Evolutionary conservation across 92 coral and sea anemone genomes (phyloP), one percentile per base, ranked within the genome.

Genomic region (Bergia sp.): DNA sequence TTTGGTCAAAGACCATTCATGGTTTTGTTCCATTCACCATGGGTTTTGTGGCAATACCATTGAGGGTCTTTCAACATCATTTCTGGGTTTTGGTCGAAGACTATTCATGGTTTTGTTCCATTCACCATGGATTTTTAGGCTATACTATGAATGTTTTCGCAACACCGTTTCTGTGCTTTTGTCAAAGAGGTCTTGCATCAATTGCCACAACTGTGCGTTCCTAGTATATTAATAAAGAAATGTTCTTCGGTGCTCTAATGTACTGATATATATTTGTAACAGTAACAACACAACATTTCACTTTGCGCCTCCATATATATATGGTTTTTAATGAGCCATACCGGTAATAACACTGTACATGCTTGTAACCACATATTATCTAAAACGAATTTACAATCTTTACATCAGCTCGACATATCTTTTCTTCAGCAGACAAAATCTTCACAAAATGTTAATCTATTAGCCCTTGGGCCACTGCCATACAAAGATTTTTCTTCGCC

Each of bases 331-430:
- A 44, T 44, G 47, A 44, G 5, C 47, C 47, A 44, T 44, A 44
- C 47, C 47, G 47, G 47, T 44, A 44, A 44, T 44, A 29, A 29
- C 5, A 44, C 47, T 44, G 47, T 44, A 44, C 47, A 44, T 44
- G 47, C 47, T 1, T 67, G 73, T 67, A 20, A 67, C 73, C 23
- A 67, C 73, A 67, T 67, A 67, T 67, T 44, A 67, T 67, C 74
- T 67, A 67, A 67, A 67, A 67, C 74, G 38, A 7, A 16, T 67
- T 67, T 67, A 67, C 74, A 67, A 67, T 67, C 74, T 67, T 67
- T 67, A 67, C 74, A 67, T 67, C 74, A 67, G 74, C 74, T 67
- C 74, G 40, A 67, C 74, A 67, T 67, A 67, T 67, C 37, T 67
- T 67, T 21, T 67, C 74, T 67, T 67, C 36, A 36, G 23, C 74